These are phyloP conservation scores for Syrphus vitripennis DNA, from an alignment of 2,888 invertebrate species.

Conservation along the genomic window DNA sequence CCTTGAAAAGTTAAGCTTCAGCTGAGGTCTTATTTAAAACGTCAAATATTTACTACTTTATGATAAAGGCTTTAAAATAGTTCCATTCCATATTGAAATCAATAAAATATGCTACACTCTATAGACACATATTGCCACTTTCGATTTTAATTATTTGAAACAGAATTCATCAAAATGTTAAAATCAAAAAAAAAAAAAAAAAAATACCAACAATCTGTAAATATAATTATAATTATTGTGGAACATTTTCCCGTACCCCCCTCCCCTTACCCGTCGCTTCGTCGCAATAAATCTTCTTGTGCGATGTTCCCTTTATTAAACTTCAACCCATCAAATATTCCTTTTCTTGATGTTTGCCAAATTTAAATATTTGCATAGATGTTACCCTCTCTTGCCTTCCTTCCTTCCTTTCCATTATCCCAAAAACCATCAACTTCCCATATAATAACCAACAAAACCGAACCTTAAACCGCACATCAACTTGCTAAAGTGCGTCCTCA, in stretches of 20 bases:
- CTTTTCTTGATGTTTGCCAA: neutral
- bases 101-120: neutral
- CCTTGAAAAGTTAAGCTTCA: too few species aligned
- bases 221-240: conserved; percentile 7
- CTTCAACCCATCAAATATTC: conserved; percentile 15
- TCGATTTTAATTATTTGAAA: neutral
- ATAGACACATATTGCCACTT: neutral
- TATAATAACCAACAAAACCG: neutral
- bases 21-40: too few species aligned
- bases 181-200: too few species aligned
- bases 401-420: neutral
- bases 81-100: neutral
- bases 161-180: neutral
- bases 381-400: neutral
- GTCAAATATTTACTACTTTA: too few species aligned
- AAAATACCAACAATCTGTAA: neutral
- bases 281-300: neutral
- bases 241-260: neutral
- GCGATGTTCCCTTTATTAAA: neutral
- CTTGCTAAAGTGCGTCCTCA: neutral
- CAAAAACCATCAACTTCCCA: neutral
- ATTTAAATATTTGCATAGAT: conserved; percentile 25
- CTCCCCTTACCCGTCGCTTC: too few species aligned
- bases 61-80: too few species aligned
- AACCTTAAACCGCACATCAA: conserved; percentile 14